Base-by-base conservation (phyloP, 2,888 invertebrate species). In the Dasypogon diadema region DNA sequence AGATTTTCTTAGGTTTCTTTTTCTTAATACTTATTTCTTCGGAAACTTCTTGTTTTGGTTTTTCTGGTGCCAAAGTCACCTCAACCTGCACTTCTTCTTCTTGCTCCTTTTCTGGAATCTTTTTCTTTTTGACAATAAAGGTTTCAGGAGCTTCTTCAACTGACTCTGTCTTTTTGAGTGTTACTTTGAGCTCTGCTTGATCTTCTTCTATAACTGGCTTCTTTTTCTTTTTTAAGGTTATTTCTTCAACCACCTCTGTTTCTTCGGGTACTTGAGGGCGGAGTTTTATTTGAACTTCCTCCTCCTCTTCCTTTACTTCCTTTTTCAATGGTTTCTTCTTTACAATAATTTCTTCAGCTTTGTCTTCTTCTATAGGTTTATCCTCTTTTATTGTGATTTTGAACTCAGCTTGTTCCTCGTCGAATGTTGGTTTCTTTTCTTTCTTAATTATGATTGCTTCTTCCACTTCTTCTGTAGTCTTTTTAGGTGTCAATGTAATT, bases 401-500 rank as follows among this genome's bases (percentile, higher is more conserved):
- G 10, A 80, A 78, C 48, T 80, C 80, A 10, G 75, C 79, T 0
- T 76, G 75, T 46, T 76, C 77, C 37, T 78, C 79, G 72, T 82
- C 82, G 26, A 78, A 77, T 14, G 14, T 22, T 16, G 12, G 60
- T 12, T 42, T 2, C 78, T 81, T 80, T n/a, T 77, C 77, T 56
- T 80, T 81, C 75, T 81, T 81, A 2, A 80, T 5, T n/a, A 77
- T 79, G 26, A 84, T 82, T 56, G 86, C 85, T 79, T 85, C 84
- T 2, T 84, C 82, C 34, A 83, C 82, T 48, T 80, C 79, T 79
- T 81, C 80, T 51, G 82, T 81, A 0, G 83, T 80, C 30, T 82
- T 81, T 77, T 83, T 84, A 1, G 84, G 84, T 77, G 86, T 85
- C 16, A 86, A 81, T 48, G 85, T 85, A 5, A 84, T 82, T 54